Conservation (phyloP, 2,797 vertebrate genomes). For the Microcaecilia unicolor region DNA sequence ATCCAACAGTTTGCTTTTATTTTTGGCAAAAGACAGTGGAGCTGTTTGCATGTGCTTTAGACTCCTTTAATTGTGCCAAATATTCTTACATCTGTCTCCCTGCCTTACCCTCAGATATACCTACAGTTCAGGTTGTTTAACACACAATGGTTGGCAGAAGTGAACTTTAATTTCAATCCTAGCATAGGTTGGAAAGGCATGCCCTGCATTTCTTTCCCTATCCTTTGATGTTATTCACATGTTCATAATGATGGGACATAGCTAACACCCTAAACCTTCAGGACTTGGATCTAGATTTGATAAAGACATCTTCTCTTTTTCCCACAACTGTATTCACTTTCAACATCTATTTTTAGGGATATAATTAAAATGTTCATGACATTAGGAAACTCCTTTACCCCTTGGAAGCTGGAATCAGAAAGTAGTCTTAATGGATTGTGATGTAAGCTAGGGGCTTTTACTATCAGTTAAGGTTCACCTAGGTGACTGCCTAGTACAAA, state of each 20-base stretch:
- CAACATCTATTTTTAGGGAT: conserved; percentile 29
- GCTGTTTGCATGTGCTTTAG: too few species aligned
- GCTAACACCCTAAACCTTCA: conserved; percentile 43
- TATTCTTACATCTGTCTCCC: background rate
- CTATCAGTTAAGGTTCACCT: too few species aligned
- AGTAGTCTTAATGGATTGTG: too few species aligned
- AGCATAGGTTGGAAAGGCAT: conserved; percentile 31
- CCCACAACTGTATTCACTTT: conserved; percentile 31
- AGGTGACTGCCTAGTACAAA: too few species aligned
- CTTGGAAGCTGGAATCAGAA: too few species aligned
- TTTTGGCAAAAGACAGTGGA: too few species aligned
- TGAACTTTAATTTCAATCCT: conserved; percentile 32
- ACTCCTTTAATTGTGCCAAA: too few species aligned
- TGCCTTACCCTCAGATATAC: conserved; percentile 3
- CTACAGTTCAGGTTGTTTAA: conserved; percentile 14
- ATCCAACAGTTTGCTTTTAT: too few species aligned
- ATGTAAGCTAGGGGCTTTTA: too few species aligned
- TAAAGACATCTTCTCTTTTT: conserved; percentile 11
- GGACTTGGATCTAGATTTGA: conserved; percentile 15
- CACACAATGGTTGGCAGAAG: conserved; percentile 41
- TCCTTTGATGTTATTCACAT: conserved; percentile 50
- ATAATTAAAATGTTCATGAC: conserved; percentile 51
- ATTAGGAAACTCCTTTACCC: conserved; percentile 37
- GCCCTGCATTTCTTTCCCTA: conserved; percentile 34
- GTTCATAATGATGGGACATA: conserved; percentile 44